Evolutionary conservation across 2,888 invertebrate species (phyloP).

Genomic region (Monopis laevigella): DNA sequence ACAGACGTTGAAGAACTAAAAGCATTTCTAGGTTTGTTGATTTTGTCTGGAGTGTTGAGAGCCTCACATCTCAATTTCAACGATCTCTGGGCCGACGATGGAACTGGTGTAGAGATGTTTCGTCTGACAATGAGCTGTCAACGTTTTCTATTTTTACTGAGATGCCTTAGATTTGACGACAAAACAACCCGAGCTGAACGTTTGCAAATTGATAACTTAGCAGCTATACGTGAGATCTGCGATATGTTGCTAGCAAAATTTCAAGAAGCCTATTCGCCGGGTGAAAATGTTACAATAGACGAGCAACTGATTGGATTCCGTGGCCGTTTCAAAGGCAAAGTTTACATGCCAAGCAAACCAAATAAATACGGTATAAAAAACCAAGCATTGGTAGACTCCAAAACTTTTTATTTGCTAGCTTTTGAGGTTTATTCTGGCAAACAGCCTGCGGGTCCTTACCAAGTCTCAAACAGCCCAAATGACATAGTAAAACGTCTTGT

Average conservation of each 20-base stretch:
- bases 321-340: no score
- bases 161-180: no score
- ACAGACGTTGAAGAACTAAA: slow-evolving; percentile 17
- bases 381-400: slow-evolving; percentile 12
- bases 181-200: no score
- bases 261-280: no score
- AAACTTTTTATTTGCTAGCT: slow-evolving; percentile 12
- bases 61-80: slow-evolving; percentile 18
- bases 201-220: no score
- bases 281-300: no score
- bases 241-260: no score
- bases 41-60: slow-evolving; percentile 17
- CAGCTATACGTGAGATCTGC: no score
- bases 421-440: slow-evolving; percentile 15
- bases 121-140: slow-evolving; percentile 16
- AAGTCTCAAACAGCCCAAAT: no score
- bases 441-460: no score
- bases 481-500: no score
- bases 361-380: slow-evolving; percentile 16
- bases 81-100: slow-evolving; percentile 23
- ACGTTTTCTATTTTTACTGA: slow-evolving; percentile 10
- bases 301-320: no score
- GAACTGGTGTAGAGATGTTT: slow-evolving; percentile 21
- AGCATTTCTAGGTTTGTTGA: slow-evolving; percentile 18
- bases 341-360: slow-evolving; percentile 11